Percentiles rank a stretch among this genome's conserved stretches.
Evolutionary conservation across 30 jellyfish, hydroid and myxozoan genomes (phyloP).

Genomic region (Turritopsis rubra): DNA sequence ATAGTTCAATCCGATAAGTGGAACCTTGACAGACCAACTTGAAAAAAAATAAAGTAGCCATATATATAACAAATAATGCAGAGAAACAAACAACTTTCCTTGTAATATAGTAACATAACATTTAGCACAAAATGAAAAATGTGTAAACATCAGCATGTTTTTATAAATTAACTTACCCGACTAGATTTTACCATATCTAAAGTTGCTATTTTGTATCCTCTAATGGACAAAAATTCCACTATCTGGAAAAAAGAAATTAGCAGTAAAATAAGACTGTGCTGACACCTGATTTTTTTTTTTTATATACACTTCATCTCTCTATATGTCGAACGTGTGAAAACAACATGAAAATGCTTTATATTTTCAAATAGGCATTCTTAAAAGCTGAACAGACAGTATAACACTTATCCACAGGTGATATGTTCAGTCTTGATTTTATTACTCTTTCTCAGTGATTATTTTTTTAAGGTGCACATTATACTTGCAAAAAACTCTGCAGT

Average conservation of each 20-base stretch:
- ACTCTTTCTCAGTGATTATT: neutral
- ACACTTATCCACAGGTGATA: neutral
- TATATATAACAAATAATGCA: neutral
- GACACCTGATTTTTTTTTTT: neutral
- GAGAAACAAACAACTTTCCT: neutral
- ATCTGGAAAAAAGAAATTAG: neutral
- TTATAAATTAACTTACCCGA: neutral
- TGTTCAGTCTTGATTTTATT: neutral
- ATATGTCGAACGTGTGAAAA: no score
- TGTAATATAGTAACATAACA: no score
- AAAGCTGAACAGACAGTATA: neutral
- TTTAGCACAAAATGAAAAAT: neutral
- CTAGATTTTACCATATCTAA: neutral
- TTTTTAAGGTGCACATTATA: neutral
- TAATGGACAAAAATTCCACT: neutral
- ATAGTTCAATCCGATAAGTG: neutral
- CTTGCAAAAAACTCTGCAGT: neutral
- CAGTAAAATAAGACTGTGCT: neutral
- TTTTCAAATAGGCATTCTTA: neutral
- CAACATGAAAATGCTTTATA: no score
- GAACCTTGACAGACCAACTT: neutral
- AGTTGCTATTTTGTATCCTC: neutral
- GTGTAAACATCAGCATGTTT: neutral
- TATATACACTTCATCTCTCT: no score
- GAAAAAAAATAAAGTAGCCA: neutral